phyloP scores from a whole-genome alignment of 2,113 vertebrate genomes.

The Petromus typicus region DNA sequence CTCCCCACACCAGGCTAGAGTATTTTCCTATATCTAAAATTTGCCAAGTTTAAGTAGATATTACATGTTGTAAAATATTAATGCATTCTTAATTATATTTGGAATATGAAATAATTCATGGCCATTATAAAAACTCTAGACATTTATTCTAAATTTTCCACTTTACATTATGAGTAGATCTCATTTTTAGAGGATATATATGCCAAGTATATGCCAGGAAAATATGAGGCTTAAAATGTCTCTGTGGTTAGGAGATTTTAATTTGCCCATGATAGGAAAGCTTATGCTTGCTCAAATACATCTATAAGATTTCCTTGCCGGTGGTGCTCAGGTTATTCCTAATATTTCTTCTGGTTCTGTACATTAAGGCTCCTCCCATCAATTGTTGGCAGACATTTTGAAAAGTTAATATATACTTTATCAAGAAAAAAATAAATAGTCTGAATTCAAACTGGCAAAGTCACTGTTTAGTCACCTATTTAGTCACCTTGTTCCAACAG shows the following conservation, averaged over 20 bases:
- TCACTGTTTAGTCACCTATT: slow-evolving; percentile 21
- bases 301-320: slow-evolving; percentile 5
- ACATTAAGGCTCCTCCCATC: slow-evolving; percentile 42
- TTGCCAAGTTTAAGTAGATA: background rate
- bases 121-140: background rate
- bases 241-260: background rate
- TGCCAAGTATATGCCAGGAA: background rate
- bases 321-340: slow-evolving; percentile 51
- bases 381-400: slow-evolving; percentile 48
- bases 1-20: background rate
- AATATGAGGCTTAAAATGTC: background rate
- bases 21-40: background rate
- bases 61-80: background rate
- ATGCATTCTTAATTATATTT: slow-evolving; percentile 14
- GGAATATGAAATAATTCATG: slow-evolving; percentile 20
- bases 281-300: slow-evolving; percentile 31
- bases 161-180: background rate
- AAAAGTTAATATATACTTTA: slow-evolving; percentile 55
- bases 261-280: slow-evolving; percentile 19
- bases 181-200: background rate
- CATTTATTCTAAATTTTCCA: slow-evolving; percentile 48
- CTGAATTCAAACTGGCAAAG: slow-evolving; percentile 14
- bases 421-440: slow-evolving; percentile 16
- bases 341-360: slow-evolving; percentile 22
- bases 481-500: slow-evolving; percentile 52